phyloP scores from a whole-genome alignment of 2,113 vertebrate species.

The Ifrita kowaldi region DNA sequence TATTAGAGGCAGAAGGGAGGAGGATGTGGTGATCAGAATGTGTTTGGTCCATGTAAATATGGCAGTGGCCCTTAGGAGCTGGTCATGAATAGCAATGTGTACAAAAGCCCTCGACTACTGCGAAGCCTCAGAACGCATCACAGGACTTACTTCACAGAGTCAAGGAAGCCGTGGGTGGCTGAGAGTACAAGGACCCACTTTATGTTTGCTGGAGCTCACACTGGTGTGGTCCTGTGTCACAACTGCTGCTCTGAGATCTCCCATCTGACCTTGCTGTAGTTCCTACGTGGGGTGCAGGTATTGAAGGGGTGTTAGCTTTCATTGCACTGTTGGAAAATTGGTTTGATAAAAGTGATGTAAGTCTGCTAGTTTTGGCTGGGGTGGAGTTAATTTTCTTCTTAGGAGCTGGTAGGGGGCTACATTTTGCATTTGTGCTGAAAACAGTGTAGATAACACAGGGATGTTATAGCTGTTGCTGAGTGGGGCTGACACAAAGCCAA shows the following conservation, averaged over 20 bases:
- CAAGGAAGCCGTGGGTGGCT: not conserved
- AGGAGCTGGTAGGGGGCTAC: not conserved
- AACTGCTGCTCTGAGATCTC: not conserved
- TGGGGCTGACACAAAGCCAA: not conserved
- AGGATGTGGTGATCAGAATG: not conserved
- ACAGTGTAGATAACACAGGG: not conserved
- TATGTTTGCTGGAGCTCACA: not conserved
- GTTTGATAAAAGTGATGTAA: not conserved
- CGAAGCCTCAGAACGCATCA: not conserved
- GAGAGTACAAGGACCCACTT: not conserved
- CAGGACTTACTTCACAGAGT: not conserved
- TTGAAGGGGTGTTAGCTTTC: not conserved
- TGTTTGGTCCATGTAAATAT: accelerated
- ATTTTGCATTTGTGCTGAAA: not conserved
- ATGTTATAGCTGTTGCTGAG: not conserved
- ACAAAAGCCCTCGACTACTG: not conserved
- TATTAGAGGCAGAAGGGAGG: not conserved
- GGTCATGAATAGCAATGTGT: not conserved
- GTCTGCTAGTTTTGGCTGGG: not conserved
- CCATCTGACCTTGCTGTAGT: accelerated
- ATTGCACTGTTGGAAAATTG: not conserved
- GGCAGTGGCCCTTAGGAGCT: not conserved
- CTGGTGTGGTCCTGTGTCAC: not conserved
- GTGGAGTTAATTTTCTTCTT: not conserved
- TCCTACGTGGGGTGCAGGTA: not conserved